Evolutionary conservation across 2,113 vertebrate species (phyloP).

Genomic region (Pelmatolapia mariae): DNA sequence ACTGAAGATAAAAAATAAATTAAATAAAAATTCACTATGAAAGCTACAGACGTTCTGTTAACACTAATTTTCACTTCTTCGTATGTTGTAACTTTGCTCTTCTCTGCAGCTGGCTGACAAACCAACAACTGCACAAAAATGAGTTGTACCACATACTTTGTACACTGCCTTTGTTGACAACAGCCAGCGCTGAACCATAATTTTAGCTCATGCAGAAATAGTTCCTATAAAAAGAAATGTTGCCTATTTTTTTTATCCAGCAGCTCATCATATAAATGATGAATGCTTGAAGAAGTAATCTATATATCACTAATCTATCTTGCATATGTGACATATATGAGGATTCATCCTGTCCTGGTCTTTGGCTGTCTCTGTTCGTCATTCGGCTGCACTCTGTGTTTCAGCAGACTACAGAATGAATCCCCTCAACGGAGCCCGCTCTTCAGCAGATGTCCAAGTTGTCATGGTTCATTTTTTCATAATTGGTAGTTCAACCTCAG

Average conservation of each 20-base stretch:
- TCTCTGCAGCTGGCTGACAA: not conserved
- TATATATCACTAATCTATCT: not conserved
- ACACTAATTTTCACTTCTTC: not conserved
- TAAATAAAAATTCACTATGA: not conserved
- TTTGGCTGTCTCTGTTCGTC: not conserved
- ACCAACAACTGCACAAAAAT: not conserved
- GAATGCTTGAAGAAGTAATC: not conserved
- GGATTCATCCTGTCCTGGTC: not conserved
- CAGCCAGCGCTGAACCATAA: not conserved
- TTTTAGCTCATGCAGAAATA: not conserved
- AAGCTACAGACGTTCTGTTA: not conserved
- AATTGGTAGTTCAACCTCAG: conserved; percentile 43
- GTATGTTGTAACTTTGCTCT: not conserved
- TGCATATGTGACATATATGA: not conserved
- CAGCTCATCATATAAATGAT: not conserved
- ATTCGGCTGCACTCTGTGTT: not conserved
- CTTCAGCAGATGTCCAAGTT: conserved; percentile 54
- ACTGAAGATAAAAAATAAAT: not conserved
- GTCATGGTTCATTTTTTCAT: conserved; percentile 52
- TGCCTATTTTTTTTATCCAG: not conserved
- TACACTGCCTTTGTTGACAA: not conserved
- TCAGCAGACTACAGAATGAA: conserved; percentile 6
- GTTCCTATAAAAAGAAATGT: not conserved
- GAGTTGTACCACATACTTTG: not conserved
- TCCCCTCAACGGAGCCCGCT: conserved; percentile 14